These are phyloP conservation scores for Gallinago undulata DNA, from an alignment of 2,113 vertebrate genomes.

Conservation along the genomic window DNA sequence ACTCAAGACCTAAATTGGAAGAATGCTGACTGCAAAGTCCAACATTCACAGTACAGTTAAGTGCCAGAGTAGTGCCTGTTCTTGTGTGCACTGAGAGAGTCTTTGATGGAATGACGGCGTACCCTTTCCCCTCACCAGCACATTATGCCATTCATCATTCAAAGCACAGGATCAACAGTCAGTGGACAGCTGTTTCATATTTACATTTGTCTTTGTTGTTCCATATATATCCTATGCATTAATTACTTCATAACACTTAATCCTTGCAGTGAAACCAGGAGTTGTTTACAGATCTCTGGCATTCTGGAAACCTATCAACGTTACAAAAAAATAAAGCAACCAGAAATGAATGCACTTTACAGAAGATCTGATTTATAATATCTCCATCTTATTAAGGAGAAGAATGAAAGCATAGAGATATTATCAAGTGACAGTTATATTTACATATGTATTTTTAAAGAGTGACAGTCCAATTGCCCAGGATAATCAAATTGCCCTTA, in stretches of 20 bases:
- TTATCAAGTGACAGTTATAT: not conserved
- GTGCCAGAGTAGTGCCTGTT: not conserved
- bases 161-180: not conserved
- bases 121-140: not conserved
- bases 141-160: not conserved
- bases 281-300: not conserved
- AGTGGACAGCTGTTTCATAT: not conserved
- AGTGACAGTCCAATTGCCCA: not conserved
- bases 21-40: not conserved
- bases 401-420: not conserved
- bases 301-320: not conserved
- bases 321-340: not conserved
- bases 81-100: not conserved
- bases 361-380: not conserved
- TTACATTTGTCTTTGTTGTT: not conserved
- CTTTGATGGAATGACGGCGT: not conserved
- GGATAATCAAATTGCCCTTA: not conserved
- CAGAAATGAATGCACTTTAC: not conserved
- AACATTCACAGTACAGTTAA: not conserved
- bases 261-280: not conserved
- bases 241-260: not conserved
- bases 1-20: not conserved
- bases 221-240: not conserved
- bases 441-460: not conserved
- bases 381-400: not conserved